Percentiles rank a stretch among this genome's conserved stretches.
phyloP scores from a whole-genome alignment of 2,888 invertebrate species.

The Acanthococcus lagerstroemiae region DNA sequence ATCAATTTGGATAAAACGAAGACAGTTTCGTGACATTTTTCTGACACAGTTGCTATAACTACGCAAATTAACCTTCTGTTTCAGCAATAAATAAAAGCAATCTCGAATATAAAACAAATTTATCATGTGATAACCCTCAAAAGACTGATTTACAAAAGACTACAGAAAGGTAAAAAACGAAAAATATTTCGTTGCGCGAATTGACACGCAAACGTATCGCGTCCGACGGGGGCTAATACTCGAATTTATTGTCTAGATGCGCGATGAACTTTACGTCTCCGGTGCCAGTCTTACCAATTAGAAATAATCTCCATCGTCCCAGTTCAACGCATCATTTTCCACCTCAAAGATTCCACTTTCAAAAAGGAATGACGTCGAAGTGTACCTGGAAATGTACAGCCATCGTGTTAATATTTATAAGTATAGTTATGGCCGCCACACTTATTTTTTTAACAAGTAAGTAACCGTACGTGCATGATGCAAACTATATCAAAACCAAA shows the following conservation, averaged over 20 bases:
- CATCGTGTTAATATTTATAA: constrained; percentile 73
- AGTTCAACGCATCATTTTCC: constrained; percentile 63
- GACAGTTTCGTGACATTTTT: background rate
- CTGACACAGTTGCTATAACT: background rate
- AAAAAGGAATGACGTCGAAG: constrained; percentile 71
- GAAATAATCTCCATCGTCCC: constrained; percentile 57
- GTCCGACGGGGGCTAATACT: too few species aligned
- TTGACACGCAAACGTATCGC: too few species aligned
- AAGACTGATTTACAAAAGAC: constrained; percentile 53
- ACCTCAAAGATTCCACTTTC: constrained; percentile 70
- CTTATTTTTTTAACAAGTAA: constrained; percentile 81
- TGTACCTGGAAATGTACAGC: constrained; percentile 91
- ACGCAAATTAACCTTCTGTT: background rate
- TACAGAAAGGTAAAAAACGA: constrained; percentile 45
- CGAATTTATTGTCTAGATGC: too few species aligned
- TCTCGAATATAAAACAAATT: constrained; percentile 79
- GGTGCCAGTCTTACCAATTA: constrained; percentile 64
- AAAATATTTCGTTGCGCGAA: too few species aligned
- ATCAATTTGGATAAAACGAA: background rate
- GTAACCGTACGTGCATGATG: too few species aligned
- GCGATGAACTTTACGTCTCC: constrained; percentile 49
- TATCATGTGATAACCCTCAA: constrained; percentile 79
- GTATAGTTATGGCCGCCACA: constrained; percentile 69
- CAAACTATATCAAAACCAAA: too few species aligned
- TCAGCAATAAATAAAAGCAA: constrained; percentile 85